A percentile compares a stretch with the other conserved stretches of the same genome.
These are phyloP conservation scores for Arbacia lixula DNA, from an alignment of 53 echinoderm and acorn worm genomes.

Conservation along the genomic window DNA sequence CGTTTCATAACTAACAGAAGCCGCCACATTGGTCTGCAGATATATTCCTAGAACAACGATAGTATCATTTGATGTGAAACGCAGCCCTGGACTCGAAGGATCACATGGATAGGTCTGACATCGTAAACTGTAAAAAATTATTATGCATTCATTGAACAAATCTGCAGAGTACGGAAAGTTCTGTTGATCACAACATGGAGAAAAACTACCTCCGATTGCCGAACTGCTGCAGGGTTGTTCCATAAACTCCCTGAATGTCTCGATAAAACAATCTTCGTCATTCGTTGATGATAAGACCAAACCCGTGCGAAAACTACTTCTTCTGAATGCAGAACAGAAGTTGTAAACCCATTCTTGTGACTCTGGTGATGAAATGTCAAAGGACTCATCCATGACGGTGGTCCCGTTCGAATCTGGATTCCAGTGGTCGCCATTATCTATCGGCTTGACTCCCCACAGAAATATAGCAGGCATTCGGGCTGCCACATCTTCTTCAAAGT, in stretches of 20 bases:
- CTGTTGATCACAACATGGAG: background rate
- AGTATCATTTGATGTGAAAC: constrained; percentile 50
- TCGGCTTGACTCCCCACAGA: constrained; percentile 51
- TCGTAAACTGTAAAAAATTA: background rate
- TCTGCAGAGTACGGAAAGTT: constrained; percentile 20
- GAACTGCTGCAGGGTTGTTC: constrained; percentile 4
- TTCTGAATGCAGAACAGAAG: constrained; percentile 48
- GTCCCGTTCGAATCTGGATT: constrained; percentile 42
- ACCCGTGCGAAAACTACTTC: constrained; percentile 24
- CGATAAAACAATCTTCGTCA: constrained; percentile 23
- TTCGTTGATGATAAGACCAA: background rate
- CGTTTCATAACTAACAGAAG: constrained; percentile 9
- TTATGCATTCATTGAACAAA: constrained; percentile 30
- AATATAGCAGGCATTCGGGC: constrained; percentile 7
- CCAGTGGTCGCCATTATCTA: constrained; percentile 59
- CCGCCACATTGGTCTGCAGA: constrained; percentile 30
- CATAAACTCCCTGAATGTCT: constrained; percentile 22
- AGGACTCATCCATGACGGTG: constrained; percentile 35
- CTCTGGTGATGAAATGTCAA: constrained; percentile 42
- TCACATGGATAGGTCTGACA: constrained; percentile 13
- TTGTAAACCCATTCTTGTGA: constrained; percentile 61
- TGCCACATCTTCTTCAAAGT: constrained; percentile 31
- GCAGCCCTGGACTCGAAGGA: constrained; percentile 34
- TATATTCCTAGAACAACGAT: constrained; percentile 28
- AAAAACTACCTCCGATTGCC: background rate